Conservation (phyloP, 2,797 vertebrate genomes). For the Necrosyrtes monachus region DNA sequence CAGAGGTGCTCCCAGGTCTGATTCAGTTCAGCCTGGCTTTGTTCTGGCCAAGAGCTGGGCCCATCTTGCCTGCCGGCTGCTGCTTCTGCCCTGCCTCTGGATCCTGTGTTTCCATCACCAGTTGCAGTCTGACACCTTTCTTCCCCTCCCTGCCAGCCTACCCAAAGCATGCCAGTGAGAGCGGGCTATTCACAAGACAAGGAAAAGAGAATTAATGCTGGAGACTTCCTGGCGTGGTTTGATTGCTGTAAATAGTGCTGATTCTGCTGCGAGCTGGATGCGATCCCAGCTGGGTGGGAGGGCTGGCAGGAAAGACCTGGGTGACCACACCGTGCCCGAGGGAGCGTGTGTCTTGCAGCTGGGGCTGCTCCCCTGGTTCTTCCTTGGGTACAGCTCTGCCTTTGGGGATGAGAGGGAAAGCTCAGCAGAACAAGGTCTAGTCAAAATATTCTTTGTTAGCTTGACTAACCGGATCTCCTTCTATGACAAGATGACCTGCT, state of each 20-base stretch:
- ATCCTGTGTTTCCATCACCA: neutral
- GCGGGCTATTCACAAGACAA: neutral
- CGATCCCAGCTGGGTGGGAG: neutral
- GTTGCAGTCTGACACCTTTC: neutral
- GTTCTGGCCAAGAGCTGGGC: neutral
- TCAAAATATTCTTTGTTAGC: neutral
- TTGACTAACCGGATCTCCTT: neutral
- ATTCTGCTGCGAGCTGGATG: neutral
- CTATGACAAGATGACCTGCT: neutral
- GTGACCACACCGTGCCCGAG: neutral
- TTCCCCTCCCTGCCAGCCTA: neutral
- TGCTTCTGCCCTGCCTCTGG: neutral
- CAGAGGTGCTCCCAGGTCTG: neutral
- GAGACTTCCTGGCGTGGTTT: neutral
- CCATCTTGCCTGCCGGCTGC: neutral
- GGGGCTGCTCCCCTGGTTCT: neutral
- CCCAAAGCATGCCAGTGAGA: neutral
- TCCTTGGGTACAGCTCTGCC: neutral
- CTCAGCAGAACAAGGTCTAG: neutral
- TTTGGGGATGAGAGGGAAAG: neutral
- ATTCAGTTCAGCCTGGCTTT: neutral
- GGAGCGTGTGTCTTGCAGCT: neutral
- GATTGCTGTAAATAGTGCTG: neutral
- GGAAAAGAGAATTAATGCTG: neutral
- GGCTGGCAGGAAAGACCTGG: neutral